These are phyloP conservation scores for Neotoma lepida DNA, from an alignment of 2,113 vertebrate species.

Conservation along the genomic window DNA sequence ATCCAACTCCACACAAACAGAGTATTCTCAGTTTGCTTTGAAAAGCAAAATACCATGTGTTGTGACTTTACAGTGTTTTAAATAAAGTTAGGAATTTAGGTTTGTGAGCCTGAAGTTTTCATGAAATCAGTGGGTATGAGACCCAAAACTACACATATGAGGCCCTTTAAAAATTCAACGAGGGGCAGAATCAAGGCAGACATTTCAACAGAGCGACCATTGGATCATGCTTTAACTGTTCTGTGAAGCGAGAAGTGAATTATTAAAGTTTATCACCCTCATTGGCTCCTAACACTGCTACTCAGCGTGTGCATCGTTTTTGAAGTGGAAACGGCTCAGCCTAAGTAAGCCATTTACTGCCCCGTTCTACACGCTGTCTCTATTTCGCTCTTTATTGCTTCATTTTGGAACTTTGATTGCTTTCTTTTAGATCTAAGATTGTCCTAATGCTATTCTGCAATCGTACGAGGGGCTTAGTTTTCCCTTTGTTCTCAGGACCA, in stretches of 20 bases:
- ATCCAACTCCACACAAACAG: slow-evolving; percentile 58
- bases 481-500: slow-evolving; percentile 84
- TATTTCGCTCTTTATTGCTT: slow-evolving; percentile 79
- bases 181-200: slow-evolving; percentile 66
- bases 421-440: slow-evolving; percentile 79
- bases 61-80: slow-evolving; percentile 77
- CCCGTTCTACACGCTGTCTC: slow-evolving; percentile 65
- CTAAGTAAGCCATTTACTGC: slow-evolving; percentile 78
- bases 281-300: slow-evolving; percentile 65
- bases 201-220: slow-evolving; percentile 39
- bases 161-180: slow-evolving; percentile 53
- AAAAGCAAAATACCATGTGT: slow-evolving; percentile 80
- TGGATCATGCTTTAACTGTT: slow-evolving; percentile 61
- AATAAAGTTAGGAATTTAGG: slow-evolving; percentile 80
- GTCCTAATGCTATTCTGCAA: slow-evolving; percentile 73
- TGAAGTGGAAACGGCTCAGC: slow-evolving; percentile 61
- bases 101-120: slow-evolving; percentile 82
- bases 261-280: slow-evolving; percentile 58
- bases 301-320: slow-evolving; percentile 61
- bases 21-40: slow-evolving; percentile 81
- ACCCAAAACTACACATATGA: slow-evolving; percentile 9
- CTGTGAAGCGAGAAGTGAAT: slow-evolving; percentile 65
- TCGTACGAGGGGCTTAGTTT: slow-evolving; percentile 80
- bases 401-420: slow-evolving; percentile 79
- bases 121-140: slow-evolving; percentile 75